phyloP scores from a whole-genome alignment of 1,140 invertebrate genomes.

The Metopolophium dirhodum region DNA sequence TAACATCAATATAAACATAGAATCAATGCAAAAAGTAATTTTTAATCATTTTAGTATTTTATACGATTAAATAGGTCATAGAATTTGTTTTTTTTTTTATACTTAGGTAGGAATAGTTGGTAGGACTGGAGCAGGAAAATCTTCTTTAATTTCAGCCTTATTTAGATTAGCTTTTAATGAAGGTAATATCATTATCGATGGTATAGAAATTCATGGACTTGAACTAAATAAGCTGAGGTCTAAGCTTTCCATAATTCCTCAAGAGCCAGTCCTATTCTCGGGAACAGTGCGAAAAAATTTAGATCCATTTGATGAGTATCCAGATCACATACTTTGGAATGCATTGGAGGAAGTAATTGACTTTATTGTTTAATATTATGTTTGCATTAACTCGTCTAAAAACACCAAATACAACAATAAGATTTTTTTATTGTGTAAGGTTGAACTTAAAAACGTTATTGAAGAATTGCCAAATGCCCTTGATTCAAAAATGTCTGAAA shows the following conservation, averaged over 20 bases:
- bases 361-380: background rate
- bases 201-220: slow-evolving; percentile 69
- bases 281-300: too few species aligned
- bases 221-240: slow-evolving; percentile 75
- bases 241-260: slow-evolving; percentile 82
- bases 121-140: slow-evolving; percentile 91
- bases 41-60: background rate
- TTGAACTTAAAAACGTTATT: slow-evolving; percentile 60
- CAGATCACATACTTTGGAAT: slow-evolving; percentile 68
- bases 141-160: slow-evolving; percentile 81
- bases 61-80: background rate
- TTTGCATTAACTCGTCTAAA: background rate
- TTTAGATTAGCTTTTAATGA: slow-evolving; percentile 74
- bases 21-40: slow-evolving; percentile 67
- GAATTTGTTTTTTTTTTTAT: slow-evolving; percentile 62
- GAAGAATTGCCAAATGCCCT: slow-evolving; percentile 59
- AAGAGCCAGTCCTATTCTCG: slow-evolving; percentile 63
- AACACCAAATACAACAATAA: background rate
- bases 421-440: slow-evolving; percentile 39
- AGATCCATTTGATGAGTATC: slow-evolving; percentile 59
- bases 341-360: slow-evolving; percentile 66
- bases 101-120: slow-evolving; percentile 76
- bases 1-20: slow-evolving; percentile 67
- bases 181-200: slow-evolving; percentile 62
- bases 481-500: slow-evolving; percentile 62